Evolutionary conservation across 2,113 vertebrate species (phyloP).

Genomic region (Oreocharis arfaki): DNA sequence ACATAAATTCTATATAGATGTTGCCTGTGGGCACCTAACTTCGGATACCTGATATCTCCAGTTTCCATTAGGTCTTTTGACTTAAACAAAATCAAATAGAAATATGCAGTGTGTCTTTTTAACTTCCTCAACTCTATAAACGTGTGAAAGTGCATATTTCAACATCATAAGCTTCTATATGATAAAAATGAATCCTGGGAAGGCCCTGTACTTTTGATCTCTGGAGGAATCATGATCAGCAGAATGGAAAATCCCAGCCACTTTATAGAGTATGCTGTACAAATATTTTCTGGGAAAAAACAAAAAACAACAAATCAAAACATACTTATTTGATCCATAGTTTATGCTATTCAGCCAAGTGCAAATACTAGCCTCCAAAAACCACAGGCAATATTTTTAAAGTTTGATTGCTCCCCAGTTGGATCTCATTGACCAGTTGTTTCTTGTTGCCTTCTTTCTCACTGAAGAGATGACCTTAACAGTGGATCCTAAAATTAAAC

Average conservation of each 20-base stretch:
- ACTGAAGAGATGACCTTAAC: not conserved
- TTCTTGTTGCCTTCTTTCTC: not conserved
- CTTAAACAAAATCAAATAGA: not conserved
- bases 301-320: not conserved
- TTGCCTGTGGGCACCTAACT: not conserved
- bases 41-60: not conserved
- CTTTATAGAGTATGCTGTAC: not conserved
- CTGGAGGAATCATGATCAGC: not conserved
- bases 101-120: not conserved
- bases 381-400: not conserved
- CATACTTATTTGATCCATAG: not conserved
- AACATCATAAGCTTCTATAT: not conserved
- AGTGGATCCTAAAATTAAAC: not conserved
- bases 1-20: not conserved
- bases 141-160: not conserved
- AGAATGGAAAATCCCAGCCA: not conserved
- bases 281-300: not conserved
- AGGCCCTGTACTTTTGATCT: not conserved
- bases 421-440: not conserved
- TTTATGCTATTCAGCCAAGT: not conserved
- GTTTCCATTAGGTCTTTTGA: not conserved
- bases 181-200: not conserved
- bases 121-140: not conserved
- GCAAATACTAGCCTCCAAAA: not conserved
- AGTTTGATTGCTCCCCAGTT: not conserved